Conservation (phyloP, 2,888 invertebrate genomes). For the Blera fallax region DNA sequence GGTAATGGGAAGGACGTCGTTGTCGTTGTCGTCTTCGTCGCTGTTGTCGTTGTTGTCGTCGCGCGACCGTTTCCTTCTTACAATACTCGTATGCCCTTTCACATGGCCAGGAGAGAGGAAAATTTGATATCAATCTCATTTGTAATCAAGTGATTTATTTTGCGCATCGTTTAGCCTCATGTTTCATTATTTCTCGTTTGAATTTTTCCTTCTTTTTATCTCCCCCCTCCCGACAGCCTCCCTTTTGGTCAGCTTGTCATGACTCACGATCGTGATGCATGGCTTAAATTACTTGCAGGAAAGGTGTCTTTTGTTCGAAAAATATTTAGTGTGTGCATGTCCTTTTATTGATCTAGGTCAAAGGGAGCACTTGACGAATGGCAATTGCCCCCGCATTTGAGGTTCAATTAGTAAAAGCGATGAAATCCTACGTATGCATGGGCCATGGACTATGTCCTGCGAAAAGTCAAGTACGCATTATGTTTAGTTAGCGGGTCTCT, state of each 20-base stretch:
- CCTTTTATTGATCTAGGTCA: slow-evolving; percentile 5
- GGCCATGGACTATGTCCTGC: background rate
- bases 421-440: background rate
- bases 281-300: background rate
- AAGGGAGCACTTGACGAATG: background rate
- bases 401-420: background rate
- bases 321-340: background rate
- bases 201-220: background rate
- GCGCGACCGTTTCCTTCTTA: background rate
- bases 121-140: slow-evolving; percentile 33
- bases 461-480: background rate
- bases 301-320: background rate
- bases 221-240: too few species aligned
- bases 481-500: background rate
- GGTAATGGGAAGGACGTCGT: slow-evolving; percentile 14
- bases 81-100: background rate
- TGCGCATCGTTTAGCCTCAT: slow-evolving; percentile 1
- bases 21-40: background rate
- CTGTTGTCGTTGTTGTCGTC: background rate
- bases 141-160: slow-evolving; percentile 34
- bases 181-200: background rate
- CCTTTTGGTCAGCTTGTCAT: background rate
- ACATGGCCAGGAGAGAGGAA: background rate
- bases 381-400: background rate
- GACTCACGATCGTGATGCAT: slow-evolving; percentile 18